phyloP scores from a whole-genome alignment of 2,113 vertebrate species.

The Naja naja region DNA sequence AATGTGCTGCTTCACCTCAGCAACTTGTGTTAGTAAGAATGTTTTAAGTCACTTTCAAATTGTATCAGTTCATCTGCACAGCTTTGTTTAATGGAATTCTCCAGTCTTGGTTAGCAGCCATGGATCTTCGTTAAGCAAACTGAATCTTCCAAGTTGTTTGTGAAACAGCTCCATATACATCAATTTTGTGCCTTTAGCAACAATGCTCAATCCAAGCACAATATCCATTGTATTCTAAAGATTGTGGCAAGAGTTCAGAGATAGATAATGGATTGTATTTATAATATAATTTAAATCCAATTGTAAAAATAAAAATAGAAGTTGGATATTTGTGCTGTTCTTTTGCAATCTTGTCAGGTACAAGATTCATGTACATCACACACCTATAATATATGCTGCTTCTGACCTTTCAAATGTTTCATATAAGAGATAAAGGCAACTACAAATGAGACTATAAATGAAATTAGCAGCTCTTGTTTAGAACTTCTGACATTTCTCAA shows the following conservation, averaged over 20 bases:
- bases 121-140: background rate
- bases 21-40: background rate
- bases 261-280: background rate
- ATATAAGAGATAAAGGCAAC: background rate
- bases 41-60: background rate
- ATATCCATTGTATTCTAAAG: background rate
- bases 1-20: background rate
- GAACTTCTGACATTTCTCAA: conserved; percentile 16
- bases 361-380: background rate
- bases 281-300: background rate
- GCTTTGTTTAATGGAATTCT: background rate
- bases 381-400: background rate
- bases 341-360: background rate
- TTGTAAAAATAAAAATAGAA: background rate
- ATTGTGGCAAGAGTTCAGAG: background rate
- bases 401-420: background rate
- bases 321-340: background rate
- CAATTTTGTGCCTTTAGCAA: background rate
- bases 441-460: background rate
- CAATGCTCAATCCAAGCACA: background rate
- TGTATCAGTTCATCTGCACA: background rate
- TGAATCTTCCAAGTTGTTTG: background rate
- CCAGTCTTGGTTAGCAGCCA: background rate
- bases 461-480: background rate
- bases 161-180: background rate